phyloP scores from a whole-genome alignment of 2,113 vertebrate species.

The Myotis lucifugus region DNA sequence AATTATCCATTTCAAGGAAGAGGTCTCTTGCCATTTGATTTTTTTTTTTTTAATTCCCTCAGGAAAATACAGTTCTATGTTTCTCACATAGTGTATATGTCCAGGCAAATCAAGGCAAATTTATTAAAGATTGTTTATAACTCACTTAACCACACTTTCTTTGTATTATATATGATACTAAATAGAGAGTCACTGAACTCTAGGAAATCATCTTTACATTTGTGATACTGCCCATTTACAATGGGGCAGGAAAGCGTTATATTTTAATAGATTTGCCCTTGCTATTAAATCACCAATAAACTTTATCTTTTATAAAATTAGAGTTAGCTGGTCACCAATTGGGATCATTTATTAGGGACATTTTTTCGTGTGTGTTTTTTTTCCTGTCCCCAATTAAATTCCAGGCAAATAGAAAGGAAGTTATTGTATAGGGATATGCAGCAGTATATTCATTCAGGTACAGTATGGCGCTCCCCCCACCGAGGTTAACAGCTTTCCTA shows the following conservation, averaged over 20 bases:
- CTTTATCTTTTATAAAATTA: constrained; percentile 29
- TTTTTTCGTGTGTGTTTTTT: neutral
- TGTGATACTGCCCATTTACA: neutral
- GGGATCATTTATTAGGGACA: neutral
- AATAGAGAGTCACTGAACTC: neutral
- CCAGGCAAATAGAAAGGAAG: neutral
- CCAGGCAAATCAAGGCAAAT: neutral
- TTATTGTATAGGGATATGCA: neutral
- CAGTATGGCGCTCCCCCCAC: accelerated
- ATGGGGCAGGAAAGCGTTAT: neutral
- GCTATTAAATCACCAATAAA: constrained; percentile 12
- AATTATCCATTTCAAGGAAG: neutral
- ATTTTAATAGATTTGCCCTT: constrained; percentile 14
- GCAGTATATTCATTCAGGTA: neutral
- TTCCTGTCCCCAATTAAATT: constrained; percentile 14
- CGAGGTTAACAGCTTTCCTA: neutral
- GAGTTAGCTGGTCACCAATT: neutral
- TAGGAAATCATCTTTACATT: neutral
- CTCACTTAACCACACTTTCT: neutral
- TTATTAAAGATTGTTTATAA: neutral
- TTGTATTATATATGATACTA: neutral
- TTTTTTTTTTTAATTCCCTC: neutral
- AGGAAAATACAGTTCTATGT: neutral
- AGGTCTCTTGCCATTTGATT: constrained; percentile 28
- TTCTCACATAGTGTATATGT: constrained; percentile 17